These are phyloP conservation scores for Eunapius fragilis DNA, from an alignment of 37 sponge, comb jelly and placozoan genomes.

Conservation along the genomic window DNA sequence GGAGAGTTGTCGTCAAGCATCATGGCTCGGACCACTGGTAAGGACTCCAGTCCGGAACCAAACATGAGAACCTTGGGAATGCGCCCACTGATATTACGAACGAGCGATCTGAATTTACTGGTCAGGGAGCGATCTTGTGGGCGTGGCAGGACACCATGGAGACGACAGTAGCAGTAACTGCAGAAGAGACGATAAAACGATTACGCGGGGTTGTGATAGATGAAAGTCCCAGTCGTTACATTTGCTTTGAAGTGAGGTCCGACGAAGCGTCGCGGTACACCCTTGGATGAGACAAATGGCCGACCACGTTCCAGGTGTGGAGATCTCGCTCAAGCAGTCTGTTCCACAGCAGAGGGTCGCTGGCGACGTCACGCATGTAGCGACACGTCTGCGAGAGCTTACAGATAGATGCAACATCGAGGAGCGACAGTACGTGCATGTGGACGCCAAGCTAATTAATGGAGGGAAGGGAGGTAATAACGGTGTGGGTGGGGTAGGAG, in stretches of 20 bases:
- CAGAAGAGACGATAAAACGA: neutral
- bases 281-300: constrained; percentile 64
- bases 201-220: neutral
- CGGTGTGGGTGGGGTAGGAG: neutral
- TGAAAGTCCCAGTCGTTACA: constrained; percentile 29
- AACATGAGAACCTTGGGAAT: constrained; percentile 56
- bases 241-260: constrained; percentile 39
- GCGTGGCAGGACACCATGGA: constrained; percentile 6
- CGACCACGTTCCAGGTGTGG: constrained; percentile 33
- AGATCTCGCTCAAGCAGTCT: constrained; percentile 40
- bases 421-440: constrained; percentile 44
- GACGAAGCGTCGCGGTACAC: constrained; percentile 44
- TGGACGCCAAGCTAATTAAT: constrained; percentile 28
- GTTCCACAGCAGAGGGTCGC: constrained; percentile 66
- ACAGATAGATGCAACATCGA: constrained; percentile 59
- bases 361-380: constrained; percentile 12
- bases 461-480: neutral
- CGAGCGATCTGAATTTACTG: constrained; percentile 6
- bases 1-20: constrained; percentile 43
- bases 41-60: constrained; percentile 65
- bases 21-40: constrained; percentile 46
- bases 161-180: constrained; percentile 30
- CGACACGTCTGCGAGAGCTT: constrained; percentile 48
- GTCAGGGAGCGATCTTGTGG: constrained; percentile 32
- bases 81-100: constrained; percentile 22